Evolutionary conservation across 2,888 invertebrate species (phyloP), one percentile per base, ranked within the genome.

Genomic region (Loripinus fragilis): DNA sequence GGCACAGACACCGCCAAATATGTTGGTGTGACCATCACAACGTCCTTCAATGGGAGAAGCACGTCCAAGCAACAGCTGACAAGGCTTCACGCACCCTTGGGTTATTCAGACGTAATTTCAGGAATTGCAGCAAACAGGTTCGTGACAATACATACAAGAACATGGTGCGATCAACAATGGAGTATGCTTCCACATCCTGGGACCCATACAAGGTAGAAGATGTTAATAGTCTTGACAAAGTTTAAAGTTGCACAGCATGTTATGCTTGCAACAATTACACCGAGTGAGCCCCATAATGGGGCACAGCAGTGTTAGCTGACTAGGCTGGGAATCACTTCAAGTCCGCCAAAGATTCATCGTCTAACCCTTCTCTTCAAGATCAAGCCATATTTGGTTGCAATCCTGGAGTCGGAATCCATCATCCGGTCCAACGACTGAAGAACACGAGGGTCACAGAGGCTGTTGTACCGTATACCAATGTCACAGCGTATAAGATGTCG

Each of bases 281-380:
- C 48, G 48, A 48, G 17, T 5, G 48, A n/a, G n/a, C 48, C 48
- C 48, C 48, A 48, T 15, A 5, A 48, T 48, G 48, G 12, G 48
- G 12, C n/a, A 48, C 48, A 48, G 48, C 48, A 48, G n/a, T 48
- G 48, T 10, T 48, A 10, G n/a, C 48, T 48, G 20, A 48, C 48
- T 48, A 10, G 48, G 48, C 48, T 48, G 48, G 48, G n/a, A n/a
- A n/a, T n/a, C n/a, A n/a, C n/a, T n/a, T n/a, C n/a, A n/a, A n/a
- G n/a, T n/a, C n/a, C n/a, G 48, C 76, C 67, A 0, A 52, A 35
- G 25, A 23, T 66, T 2, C 10, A 17, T n/a, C 23, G 76, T 8
- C 41, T 76, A 15, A 42, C 67, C 48, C 66, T 76, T 71, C 66
- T 76, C 0, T 76, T 66, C 71, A 76, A 71, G 45, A 68, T 74